phyloP scores from a whole-genome alignment of 2,797 vertebrate genomes.

The Microchirus variegatus region DNA sequence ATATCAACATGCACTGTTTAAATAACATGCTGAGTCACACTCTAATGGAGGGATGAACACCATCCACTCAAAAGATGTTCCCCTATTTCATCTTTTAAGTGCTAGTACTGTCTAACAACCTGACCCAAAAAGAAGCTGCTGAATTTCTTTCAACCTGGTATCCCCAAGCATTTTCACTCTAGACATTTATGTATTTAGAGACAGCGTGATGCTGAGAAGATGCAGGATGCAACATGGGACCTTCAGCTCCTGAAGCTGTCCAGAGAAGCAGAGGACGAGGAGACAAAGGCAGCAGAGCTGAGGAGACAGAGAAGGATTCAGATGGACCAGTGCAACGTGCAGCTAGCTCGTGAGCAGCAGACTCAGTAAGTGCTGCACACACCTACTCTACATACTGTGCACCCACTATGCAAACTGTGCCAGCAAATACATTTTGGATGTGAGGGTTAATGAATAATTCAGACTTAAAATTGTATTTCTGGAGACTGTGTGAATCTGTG shows the following conservation, averaged over 20 bases:
- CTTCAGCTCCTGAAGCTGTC: conserved; percentile 59
- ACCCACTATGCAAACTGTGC: background rate
- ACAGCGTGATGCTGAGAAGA: conserved; percentile 62
- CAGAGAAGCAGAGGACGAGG: conserved; percentile 60
- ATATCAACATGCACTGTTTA: too few relatives aligned
- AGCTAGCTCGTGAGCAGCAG: conserved; percentile 78
- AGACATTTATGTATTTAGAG: conserved; percentile 48
- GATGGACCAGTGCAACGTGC: conserved; percentile 70
- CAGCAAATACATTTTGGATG: conserved; percentile 18
- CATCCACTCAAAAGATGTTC: too few relatives aligned
- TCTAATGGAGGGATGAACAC: too few relatives aligned
- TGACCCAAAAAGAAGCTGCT: too few relatives aligned
- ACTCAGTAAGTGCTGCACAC: conserved; percentile 65
- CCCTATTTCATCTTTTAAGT: too few relatives aligned
- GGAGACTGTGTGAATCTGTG: conserved; percentile 12
- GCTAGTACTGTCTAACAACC: too few relatives aligned
- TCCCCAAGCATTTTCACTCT: background rate
- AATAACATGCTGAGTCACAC: too few relatives aligned
- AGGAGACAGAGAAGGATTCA: conserved; percentile 68
- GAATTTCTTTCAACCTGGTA: too few relatives aligned
- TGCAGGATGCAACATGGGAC: conserved; percentile 61
- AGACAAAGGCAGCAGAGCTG: conserved; percentile 54
- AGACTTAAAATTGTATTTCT: background rate
- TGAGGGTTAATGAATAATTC: conserved; percentile 6
- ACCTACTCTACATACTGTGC: background rate